Evolutionary conservation across 2,888 invertebrate genomes (phyloP).

Genomic region (Molorchus minor): DNA sequence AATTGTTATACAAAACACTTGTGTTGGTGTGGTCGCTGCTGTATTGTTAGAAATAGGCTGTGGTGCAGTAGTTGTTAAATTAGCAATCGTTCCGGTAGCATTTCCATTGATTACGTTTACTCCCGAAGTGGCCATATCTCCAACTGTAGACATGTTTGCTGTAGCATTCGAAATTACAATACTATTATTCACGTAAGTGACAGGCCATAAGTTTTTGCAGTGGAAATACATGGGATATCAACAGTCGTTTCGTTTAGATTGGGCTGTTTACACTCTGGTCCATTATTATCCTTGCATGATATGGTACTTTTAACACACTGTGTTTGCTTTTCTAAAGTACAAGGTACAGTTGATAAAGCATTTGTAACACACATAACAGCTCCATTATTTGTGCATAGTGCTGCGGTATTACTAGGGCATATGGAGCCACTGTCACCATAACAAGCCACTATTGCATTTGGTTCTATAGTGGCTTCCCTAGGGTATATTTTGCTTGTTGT

Average conservation of each 20-base stretch:
- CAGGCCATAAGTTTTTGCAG: constrained; percentile 49
- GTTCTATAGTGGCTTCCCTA: constrained; percentile 51
- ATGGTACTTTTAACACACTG: constrained; percentile 55
- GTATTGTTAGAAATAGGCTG: not conserved
- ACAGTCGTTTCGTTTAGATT: constrained; percentile 47
- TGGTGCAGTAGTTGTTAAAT: not conserved
- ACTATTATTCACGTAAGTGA: constrained; percentile 49
- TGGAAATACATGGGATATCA: constrained; percentile 55
- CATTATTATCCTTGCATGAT: constrained; percentile 54
- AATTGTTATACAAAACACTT: constrained; percentile 1
- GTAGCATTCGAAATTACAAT: constrained; percentile 37
- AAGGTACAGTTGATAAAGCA: constrained; percentile 54
- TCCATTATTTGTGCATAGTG: constrained; percentile 58
- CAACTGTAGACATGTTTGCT: not conserved
- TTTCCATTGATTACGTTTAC: not conserved
- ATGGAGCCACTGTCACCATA: constrained; percentile 54
- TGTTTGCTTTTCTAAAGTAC: constrained; percentile 48
- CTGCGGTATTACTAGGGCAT: constrained; percentile 56
- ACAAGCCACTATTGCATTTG: constrained; percentile 56
- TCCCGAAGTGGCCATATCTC: no score
- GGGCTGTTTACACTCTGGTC: constrained; percentile 50
- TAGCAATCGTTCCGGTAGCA: not conserved
- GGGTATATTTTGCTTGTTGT: constrained; percentile 52
- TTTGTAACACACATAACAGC: constrained; percentile 59
- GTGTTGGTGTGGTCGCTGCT: not conserved